Evolutionary conservation across 2,888 invertebrate species (phyloP).

Genomic region (Leuctra nigra): DNA sequence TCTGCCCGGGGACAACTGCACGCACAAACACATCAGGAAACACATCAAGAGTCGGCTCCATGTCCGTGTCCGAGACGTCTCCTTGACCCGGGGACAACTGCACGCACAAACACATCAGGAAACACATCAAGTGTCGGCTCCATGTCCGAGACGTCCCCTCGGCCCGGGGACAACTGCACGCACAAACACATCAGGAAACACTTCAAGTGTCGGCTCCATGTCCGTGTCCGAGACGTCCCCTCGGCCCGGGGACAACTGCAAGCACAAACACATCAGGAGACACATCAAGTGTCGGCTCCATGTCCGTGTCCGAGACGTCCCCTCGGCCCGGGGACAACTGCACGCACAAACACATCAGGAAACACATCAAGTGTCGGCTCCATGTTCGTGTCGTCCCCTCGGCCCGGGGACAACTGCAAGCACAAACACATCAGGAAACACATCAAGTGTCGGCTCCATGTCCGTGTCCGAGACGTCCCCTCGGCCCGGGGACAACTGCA

Average conservation of each 20-base stretch:
- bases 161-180: too few species aligned
- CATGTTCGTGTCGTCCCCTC: slow-evolving; percentile 71
- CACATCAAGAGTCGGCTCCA: neutral
- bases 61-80: neutral
- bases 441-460: slow-evolving; percentile 83
- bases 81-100: neutral
- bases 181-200: too few species aligned
- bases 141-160: too few species aligned
- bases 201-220: slow-evolving; percentile 83
- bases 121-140: too few species aligned
- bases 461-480: slow-evolving; percentile 72
- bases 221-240: slow-evolving; percentile 72
- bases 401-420: slow-evolving; percentile 69
- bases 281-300: too few species aligned
- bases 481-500: slow-evolving; percentile 73
- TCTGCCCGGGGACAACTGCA: slow-evolving; percentile 73
- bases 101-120: too few species aligned
- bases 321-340: slow-evolving; percentile 80
- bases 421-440: too few species aligned
- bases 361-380: too few species aligned
- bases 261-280: neutral
- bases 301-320: slow-evolving; percentile 67
- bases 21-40: neutral
- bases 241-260: slow-evolving; percentile 73
- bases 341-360: neutral